Evolutionary conservation across 2,797 vertebrate genomes (phyloP), one percentile per base, ranked within the genome.

Genomic region (Neosalanx taihuensis): DNA sequence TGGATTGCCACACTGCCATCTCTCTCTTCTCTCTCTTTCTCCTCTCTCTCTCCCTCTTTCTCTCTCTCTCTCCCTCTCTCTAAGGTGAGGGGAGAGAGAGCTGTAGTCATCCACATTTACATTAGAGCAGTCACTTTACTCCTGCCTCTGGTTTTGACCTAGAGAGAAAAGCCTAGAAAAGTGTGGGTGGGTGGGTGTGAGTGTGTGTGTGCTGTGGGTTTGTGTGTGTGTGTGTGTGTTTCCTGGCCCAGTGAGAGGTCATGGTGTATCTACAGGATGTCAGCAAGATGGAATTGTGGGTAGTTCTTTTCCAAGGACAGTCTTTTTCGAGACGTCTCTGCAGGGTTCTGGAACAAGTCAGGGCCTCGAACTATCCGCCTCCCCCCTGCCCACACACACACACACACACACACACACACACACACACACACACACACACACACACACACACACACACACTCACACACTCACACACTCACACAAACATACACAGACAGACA

Each of bases 321-420:
- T 7, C 51, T 57, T 64, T 58, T 58, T 71, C 67, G 59, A 23
- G 67, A 64, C 71, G 51, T n/a, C 72, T 74, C 69, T 37, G 35
- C 64, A 46, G 37, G 72, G 65, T 69, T 75, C 78, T 73, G 74
- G 70, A 71, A 71, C 23, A 37, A 62, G 56, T 33, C 46, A 49
- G 71, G 69, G 56, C 6, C 37, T 65, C 63, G 51, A n/a, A 56
- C 18, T n/a, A n/a, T n/a, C n/a, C 51, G 31, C 59, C 59, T 9
- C 59, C 13, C 9, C 3, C 4, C 56, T 23, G 0, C 56, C 4
- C 15, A 33, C 33, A 33, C 33, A 33, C 33, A 33, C 33, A 33
- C 33, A 33, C 33, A 33, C 33, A 33, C 33, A 4, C 53, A 17
- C 53, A 17, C 53, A 4, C 1, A 17, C 13, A 13, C 53, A 17